Evolutionary conservation across 2,113 vertebrate genomes (phyloP), one percentile per base, ranked within the genome.

Genomic region (Charina bottae): DNA sequence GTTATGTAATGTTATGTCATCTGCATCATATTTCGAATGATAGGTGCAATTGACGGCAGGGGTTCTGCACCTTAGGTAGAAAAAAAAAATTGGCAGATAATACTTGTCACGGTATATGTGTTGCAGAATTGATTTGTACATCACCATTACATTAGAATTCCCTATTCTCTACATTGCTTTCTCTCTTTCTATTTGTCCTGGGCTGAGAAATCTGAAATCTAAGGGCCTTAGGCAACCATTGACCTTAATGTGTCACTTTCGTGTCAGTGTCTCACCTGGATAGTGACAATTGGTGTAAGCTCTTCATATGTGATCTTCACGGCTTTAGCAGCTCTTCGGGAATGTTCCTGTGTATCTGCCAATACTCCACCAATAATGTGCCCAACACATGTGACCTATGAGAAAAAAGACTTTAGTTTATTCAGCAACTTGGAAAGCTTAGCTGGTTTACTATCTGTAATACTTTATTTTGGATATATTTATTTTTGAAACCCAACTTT

Each of bases 301-400:
- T 99, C 99, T 56, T 99, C 97, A 23, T 99, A 99, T 58, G 97
- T 94, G 90, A 99, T 95, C 96, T 95, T 99, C 68, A 99, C 97
- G 3, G 96, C 97, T 93, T 97, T 98, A 84, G 98, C 98, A 0
- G 99, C 99, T 95, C 98, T 98, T 94, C 98, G 98, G 37, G 99
- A 98, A 11, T 99, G 98, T 62, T 98, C 97, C 92, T 98, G 98
- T 4, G 98, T 99, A 92, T 99, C 98, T 0, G 99, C 98, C 15
- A 99, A 97, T 92, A 99, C 97, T 0, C 98, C 99, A 1, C 98
- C 99, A 0, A 99, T 98, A 94, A 99, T 97, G 37, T 99, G 99
- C 85, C 99, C 99, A 83, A 99, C 96, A 89, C 99, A 99, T 46
- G 99, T 99, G 85, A 99, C 99, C 99, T 99, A 91, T 24, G 54